These are phyloP conservation scores for Bettongia penicillata DNA, from an alignment of 2,113 vertebrate species.

Conservation along the genomic window DNA sequence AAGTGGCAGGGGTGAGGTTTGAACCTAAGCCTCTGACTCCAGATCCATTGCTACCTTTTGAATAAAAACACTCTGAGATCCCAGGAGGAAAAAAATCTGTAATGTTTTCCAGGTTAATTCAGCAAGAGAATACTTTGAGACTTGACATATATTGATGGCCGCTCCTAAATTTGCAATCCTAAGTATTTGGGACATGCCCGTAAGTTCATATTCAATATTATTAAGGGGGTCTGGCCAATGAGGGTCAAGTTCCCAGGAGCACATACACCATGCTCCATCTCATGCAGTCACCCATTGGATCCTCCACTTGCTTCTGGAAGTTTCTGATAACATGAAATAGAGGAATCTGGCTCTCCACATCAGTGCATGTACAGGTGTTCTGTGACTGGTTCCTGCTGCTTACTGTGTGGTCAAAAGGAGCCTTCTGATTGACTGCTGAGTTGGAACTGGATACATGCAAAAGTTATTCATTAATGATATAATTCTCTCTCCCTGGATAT, in stretches of 20 bases:
- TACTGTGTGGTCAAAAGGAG: background rate
- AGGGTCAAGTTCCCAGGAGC: background rate
- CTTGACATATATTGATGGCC: background rate
- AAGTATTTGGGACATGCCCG: background rate
- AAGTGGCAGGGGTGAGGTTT: background rate
- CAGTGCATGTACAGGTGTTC: background rate
- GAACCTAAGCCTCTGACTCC: background rate
- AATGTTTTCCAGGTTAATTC: background rate
- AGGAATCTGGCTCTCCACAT: background rate
- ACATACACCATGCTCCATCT: background rate
- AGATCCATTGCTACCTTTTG: background rate
- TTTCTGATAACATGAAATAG: background rate
- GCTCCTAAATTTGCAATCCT: background rate
- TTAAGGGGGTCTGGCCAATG: background rate
- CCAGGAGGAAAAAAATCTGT: background rate
- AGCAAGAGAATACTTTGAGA: background rate
- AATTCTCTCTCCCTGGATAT: background rate
- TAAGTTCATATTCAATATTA: background rate
- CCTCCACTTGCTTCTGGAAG: background rate
- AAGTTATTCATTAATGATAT: background rate
- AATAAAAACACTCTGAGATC: background rate
- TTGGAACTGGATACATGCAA: background rate
- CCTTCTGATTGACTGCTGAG: background rate
- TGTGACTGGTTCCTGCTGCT: background rate
- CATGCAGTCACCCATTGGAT: background rate